phyloP scores from a whole-genome alignment of 2,888 invertebrate genomes.

The Neria commutata region DNA sequence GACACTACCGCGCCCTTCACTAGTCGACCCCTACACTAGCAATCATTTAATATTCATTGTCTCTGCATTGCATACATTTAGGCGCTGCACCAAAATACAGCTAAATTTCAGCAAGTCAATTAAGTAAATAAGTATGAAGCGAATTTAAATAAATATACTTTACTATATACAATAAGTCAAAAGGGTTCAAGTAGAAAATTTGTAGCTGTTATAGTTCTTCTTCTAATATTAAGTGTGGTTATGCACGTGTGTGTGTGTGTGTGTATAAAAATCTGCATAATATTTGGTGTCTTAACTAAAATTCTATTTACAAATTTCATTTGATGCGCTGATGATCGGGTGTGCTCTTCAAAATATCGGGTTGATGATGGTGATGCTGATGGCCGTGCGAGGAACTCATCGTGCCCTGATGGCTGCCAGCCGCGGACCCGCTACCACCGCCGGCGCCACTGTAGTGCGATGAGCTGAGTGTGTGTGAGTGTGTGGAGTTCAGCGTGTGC shows the following conservation, averaged over 20 bases:
- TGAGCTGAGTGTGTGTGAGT: constrained; percentile 61
- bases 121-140: no score
- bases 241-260: no score
- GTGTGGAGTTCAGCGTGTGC: constrained; percentile 62
- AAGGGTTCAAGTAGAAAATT: not conserved
- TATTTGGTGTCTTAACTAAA: not conserved
- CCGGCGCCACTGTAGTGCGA: constrained; percentile 53
- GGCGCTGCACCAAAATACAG: no score
- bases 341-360: constrained; percentile 84
- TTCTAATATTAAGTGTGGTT: no score
- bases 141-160: no score
- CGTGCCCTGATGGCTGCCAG: constrained; percentile 59
- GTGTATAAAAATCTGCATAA: no score
- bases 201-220: no score
- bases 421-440: constrained; percentile 36
- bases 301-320: constrained; percentile 30
- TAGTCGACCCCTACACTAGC: no score
- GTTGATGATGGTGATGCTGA: constrained; percentile 62
- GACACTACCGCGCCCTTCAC: no score
- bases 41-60: no score
- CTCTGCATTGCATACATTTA: no score
- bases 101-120: no score
- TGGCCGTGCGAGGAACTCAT: constrained; percentile 62
- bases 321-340: constrained; percentile 77
- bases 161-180: not conserved